A percentile compares a stretch with the other conserved stretches of the same genome.
Evolutionary conservation across 2,888 invertebrate species (phyloP).

Genomic region (Eustalomyia histrio): DNA sequence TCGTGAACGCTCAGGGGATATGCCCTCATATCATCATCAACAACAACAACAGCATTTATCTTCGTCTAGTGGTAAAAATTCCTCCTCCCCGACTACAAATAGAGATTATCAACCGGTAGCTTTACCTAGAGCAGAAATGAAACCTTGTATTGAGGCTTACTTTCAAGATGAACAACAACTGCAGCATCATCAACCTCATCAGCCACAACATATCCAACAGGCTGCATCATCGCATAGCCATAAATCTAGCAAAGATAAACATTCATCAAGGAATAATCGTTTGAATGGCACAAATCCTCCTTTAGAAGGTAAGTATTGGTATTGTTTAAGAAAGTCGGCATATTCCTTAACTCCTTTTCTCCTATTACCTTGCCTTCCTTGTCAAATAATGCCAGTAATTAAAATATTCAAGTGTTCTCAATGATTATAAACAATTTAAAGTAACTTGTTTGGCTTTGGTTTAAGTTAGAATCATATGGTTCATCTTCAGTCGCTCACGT

Average conservation of each 20-base stretch:
- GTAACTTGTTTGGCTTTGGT: too few species aligned
- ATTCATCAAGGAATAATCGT: constrained; percentile 71
- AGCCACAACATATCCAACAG: constrained; percentile 61
- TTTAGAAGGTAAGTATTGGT: constrained; percentile 75
- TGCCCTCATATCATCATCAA: constrained; percentile 61
- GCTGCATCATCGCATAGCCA: constrained; percentile 63
- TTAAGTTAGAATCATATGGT: too few species aligned
- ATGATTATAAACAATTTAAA: not conserved
- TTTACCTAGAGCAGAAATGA: constrained; percentile 85
- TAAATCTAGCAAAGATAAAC: constrained; percentile 71
- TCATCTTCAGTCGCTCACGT: too few species aligned
- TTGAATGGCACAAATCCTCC: constrained; percentile 78
- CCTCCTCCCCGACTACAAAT: constrained; percentile 24
- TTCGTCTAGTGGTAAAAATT: constrained; percentile 8
- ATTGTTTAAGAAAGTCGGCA: constrained; percentile 5
- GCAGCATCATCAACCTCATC: constrained; percentile 68
- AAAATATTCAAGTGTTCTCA: not conserved
- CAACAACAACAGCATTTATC: constrained; percentile 13
- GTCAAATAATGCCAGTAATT: not conserved
- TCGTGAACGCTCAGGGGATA: constrained; percentile 52
- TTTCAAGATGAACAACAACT: constrained; percentile 85
- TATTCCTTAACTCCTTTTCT: not conserved
- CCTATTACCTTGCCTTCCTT: not conserved
- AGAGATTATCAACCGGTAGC: constrained; percentile 78
- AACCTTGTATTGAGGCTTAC: constrained; percentile 86